Conservation (phyloP, 2,113 vertebrate genomes). For the Corythoichthys haematopterus region DNA sequence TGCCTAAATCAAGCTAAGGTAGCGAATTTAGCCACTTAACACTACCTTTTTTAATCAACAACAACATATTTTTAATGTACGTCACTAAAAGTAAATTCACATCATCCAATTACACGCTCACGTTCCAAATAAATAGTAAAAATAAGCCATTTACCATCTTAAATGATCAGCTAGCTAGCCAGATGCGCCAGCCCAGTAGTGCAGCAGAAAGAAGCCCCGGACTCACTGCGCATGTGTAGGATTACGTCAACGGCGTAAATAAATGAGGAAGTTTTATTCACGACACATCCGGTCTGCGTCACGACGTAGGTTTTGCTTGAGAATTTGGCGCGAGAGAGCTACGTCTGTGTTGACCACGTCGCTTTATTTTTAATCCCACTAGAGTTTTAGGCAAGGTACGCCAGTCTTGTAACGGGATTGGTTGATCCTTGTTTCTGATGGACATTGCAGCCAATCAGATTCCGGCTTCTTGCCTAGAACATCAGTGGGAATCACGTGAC, state of each 20-base stretch:
- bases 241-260: constrained; percentile 47
- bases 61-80: neutral
- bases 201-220: constrained; percentile 41
- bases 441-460: neutral
- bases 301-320: constrained; percentile 10
- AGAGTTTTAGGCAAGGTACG: neutral
- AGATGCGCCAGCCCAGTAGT: constrained; percentile 60
- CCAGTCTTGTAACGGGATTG: neutral
- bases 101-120: rapidly evolving
- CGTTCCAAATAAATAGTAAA: neutral
- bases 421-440: neutral
- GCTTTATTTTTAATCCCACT: neutral
- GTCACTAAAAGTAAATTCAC: neutral
- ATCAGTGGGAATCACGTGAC: neutral
- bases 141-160: constrained; percentile 61
- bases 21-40: constrained; percentile 14
- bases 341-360: neutral
- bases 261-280: constrained; percentile 23
- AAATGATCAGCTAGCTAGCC: constrained; percentile 60
- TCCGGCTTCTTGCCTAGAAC: neutral
- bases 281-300: constrained; percentile 11
- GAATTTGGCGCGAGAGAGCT: constrained; percentile 61
- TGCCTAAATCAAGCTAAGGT: constrained; percentile 34
- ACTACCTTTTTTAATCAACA: neutral
- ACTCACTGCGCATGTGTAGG: constrained; percentile 60